Conservation (phyloP, 2,113 vertebrate genomes). For the Eulemur rufifrons region DNA sequence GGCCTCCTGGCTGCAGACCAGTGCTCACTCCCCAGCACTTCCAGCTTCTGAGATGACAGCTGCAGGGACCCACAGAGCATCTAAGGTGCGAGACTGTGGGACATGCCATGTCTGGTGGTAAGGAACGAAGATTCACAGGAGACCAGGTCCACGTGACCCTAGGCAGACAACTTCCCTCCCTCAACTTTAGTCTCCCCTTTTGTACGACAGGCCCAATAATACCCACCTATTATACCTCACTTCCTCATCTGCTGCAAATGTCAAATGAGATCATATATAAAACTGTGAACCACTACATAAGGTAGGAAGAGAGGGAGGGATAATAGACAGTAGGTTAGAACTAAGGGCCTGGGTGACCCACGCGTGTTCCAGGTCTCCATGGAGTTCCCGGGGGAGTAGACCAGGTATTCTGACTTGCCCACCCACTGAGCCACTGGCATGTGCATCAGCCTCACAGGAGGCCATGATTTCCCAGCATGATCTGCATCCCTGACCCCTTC, state of each 20-base stretch:
- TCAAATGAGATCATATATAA: neutral
- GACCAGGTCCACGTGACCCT: neutral
- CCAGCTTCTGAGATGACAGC: neutral
- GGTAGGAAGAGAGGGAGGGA: neutral
- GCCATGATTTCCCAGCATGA: neutral
- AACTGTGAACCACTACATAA: neutral
- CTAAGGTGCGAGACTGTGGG: neutral
- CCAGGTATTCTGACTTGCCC: neutral
- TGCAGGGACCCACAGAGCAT: fast-evolving
- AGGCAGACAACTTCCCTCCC: neutral
- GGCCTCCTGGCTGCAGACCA: neutral
- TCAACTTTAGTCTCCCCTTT: neutral
- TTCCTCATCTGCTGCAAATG: neutral
- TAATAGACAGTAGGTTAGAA: no score
- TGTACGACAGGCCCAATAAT: no score
- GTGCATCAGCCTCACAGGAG: neutral
- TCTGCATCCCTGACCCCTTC: constrained; percentile 1
- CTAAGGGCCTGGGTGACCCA: no score
- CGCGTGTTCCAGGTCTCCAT: fast-evolving
- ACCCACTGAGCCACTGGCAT: neutral
- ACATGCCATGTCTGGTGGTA: no score
- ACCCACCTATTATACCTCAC: neutral
- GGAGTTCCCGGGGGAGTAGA: neutral
- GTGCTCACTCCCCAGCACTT: neutral
- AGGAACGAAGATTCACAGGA: neutral